Evolutionary conservation across 2,888 invertebrate genomes (phyloP).

Genomic region (Caenorhabditis macrosperma): DNA sequence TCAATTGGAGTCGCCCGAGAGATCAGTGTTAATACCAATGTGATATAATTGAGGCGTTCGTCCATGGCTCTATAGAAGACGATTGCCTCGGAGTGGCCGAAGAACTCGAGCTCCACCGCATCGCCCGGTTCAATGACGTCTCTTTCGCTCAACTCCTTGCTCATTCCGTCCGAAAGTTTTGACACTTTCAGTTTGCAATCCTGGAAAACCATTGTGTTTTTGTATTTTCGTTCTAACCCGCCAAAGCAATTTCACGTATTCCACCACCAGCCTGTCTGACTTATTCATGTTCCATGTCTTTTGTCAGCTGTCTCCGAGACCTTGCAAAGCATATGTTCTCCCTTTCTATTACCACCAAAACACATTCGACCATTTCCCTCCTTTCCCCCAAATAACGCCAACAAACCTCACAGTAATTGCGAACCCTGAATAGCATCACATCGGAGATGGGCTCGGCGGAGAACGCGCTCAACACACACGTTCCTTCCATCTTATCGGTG

Average conservation of each 20-base stretch:
- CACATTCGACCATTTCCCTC: neutral
- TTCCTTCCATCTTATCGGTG: slow-evolving; percentile 53
- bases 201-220: slow-evolving; percentile 26
- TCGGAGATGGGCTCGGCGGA: slow-evolving; percentile 16
- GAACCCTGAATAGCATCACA: slow-evolving; percentile 51
- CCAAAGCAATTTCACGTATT: slow-evolving; percentile 2
- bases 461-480: slow-evolving; percentile 41
- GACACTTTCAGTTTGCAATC: slow-evolving; percentile 52
- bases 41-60: slow-evolving; percentile 64
- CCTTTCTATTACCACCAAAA: neutral
- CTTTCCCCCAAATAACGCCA: no score
- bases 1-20: neutral
- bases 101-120: slow-evolving; percentile 49
- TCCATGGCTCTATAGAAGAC: slow-evolving; percentile 65
- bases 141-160: slow-evolving; percentile 13
- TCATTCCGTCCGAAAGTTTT: slow-evolving; percentile 43
- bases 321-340: neutral
- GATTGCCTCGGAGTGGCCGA: slow-evolving; percentile 43
- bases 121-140: slow-evolving; percentile 57
- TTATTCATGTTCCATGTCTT: slow-evolving; percentile 38
- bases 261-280: slow-evolving; percentile 10
- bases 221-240: neutral
- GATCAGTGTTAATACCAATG: slow-evolving; percentile 28
- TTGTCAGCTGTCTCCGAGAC: slow-evolving; percentile 21
- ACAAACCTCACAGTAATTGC: slow-evolving; percentile 47